Percentiles rank a stretch among this genome's conserved stretches.
phyloP scores from a whole-genome alignment of 2,888 invertebrate genomes.

The Nomada fabriciana region DNA sequence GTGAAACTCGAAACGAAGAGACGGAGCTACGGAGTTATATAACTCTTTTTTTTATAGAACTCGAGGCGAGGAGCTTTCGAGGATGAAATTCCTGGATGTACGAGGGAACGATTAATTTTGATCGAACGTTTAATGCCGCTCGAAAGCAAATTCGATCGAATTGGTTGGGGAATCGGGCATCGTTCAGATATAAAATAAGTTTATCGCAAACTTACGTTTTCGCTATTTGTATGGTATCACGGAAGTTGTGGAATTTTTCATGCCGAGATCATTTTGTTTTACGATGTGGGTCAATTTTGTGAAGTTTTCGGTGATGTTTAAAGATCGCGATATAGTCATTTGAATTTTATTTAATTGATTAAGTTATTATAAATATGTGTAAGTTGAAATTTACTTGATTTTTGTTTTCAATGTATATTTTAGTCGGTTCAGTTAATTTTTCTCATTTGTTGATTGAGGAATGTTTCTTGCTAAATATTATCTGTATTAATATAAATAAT shows the following conservation, averaged over 20 bases:
- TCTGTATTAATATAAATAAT: no score
- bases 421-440: no score
- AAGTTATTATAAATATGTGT: no score
- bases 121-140: constrained; percentile 2
- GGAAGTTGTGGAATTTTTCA: background rate
- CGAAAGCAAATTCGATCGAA: background rate
- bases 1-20: constrained; percentile 20
- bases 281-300: no score
- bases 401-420: no score
- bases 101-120: constrained; percentile 14
- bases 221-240: background rate
- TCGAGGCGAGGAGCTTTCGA: background rate
- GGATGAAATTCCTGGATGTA: background rate
- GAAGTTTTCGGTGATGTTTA: no score
- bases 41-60: background rate
- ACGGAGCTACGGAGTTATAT: constrained; percentile 3
- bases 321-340: no score
- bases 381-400: no score
- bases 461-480: no score
- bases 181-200: background rate
- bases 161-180: background rate
- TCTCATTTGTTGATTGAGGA: no score
- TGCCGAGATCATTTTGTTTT: no score
- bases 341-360: no score
- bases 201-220: background rate